Percentiles rank a stretch among this genome's conserved stretches.
These are phyloP conservation scores for Dicyrtomina minuta DNA, from an alignment of 2,888 invertebrate genomes.

Conservation along the genomic window DNA sequence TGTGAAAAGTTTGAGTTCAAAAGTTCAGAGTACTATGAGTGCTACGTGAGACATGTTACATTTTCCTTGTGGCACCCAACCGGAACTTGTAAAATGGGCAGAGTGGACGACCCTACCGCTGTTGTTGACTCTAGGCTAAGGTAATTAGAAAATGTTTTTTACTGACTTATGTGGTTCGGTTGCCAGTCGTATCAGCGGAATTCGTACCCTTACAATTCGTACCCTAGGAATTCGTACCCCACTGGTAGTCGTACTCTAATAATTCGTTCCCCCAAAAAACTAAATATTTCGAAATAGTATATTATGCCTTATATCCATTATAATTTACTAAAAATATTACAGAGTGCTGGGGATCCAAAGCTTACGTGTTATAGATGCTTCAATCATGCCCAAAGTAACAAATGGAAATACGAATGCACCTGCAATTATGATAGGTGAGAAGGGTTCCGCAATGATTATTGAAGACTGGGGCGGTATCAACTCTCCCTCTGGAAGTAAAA, in stretches of 20 bases:
- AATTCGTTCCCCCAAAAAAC: no score
- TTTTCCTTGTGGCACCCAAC: conserved; percentile 31
- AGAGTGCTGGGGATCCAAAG: conserved; percentile 12
- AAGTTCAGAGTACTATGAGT: conserved; percentile 29
- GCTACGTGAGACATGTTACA: conserved; percentile 30
- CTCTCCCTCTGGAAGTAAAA: neutral
- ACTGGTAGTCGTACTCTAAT: no score
- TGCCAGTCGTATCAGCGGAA: no score
- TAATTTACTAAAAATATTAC: no score
- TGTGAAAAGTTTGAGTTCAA: conserved; percentile 21
- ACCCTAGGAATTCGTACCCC: no score
- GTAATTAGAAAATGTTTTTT: conserved; percentile 15
- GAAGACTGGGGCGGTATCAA: conserved; percentile 26
- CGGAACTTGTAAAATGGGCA: conserved; percentile 36
- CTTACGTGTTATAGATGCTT: conserved; percentile 26
- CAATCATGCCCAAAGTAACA: conserved; percentile 25
- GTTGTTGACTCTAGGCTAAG: conserved; percentile 34
- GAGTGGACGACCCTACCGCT: conserved; percentile 22
- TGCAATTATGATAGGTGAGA: conserved; percentile 42
- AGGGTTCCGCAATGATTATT: conserved; percentile 40
- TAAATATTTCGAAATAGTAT: no score
- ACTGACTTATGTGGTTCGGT: no score
- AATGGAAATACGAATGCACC: conserved; percentile 45
- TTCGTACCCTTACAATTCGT: no score
- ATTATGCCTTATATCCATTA: no score